Conservation (phyloP, 2,113 vertebrate species). For the Rallus limicola region DNA sequence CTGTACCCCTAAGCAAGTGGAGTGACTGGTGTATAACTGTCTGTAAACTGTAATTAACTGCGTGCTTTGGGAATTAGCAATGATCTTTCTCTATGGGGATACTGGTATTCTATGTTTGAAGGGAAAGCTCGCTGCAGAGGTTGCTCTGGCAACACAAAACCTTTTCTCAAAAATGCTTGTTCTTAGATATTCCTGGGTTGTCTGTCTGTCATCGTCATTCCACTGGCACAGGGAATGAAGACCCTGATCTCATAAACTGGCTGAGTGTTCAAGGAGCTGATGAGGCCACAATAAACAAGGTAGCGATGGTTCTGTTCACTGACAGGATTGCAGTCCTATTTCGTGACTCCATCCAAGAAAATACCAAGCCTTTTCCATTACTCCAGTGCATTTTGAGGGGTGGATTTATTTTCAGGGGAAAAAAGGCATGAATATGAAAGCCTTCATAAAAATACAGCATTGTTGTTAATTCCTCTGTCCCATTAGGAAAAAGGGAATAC, state of each 20-base stretch:
- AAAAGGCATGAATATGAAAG: neutral
- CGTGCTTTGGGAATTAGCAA: neutral
- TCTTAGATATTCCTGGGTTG: constrained; percentile 77
- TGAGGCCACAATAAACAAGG: constrained; percentile 88
- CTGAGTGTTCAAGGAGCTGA: constrained; percentile 86
- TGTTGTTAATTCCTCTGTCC: neutral
- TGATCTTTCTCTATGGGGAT: neutral
- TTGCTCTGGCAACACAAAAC: constrained; percentile 31
- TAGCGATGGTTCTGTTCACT: constrained; percentile 53
- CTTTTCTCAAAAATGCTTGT: neutral
- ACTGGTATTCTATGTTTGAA: neutral
- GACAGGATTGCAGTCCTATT: neutral
- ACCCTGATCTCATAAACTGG: constrained; percentile 87
- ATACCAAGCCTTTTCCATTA: neutral
- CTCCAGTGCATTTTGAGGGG: neutral
- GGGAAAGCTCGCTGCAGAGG: neutral
- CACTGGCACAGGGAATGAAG: constrained; percentile 59
- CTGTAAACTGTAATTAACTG: neutral
- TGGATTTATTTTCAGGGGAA: neutral
- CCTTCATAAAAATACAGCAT: neutral
- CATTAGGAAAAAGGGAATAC: neutral
- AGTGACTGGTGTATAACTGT: neutral
- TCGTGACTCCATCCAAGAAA: neutral
- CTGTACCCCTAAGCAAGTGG: neutral
- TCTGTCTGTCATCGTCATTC: constrained; percentile 59